Evolutionary conservation across 35 echinoderm and acorn worm species (phyloP), one percentile per base, ranked within the genome.

Genomic region (Acanthaster planci): DNA sequence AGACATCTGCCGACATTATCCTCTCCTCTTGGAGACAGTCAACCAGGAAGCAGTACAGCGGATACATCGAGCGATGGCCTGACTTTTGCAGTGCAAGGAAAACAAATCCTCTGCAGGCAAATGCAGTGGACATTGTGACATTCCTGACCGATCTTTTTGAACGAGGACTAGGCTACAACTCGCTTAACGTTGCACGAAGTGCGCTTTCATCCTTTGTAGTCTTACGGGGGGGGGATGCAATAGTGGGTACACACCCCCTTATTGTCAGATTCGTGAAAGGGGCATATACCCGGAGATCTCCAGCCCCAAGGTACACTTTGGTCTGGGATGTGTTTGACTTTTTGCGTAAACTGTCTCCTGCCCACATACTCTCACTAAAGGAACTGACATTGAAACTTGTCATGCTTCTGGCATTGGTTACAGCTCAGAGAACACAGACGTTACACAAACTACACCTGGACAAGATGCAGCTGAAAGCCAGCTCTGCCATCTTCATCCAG

Each of bases 21-120:
- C 23, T 97, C n/a, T 75, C 81, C 4, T 84, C 94, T 77, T 97
- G 86, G 94, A 21, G 89, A 81, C 8, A 29, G 6, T 92, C 86
- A 16, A 89, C 90, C 37, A 88, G 51, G 36, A 76, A 76, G 26
- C 87, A 89, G 38, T 92, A 97, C 56, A 39, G 67, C 23, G 76
- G 67, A 0, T 88, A 75, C 82, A 81, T 89, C 44, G 88, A 72
- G 30, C 56, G 68, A 58, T 97, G 90, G 94, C 21, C 86, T 55
- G 34, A 60, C 8, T 92, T 97, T 89, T 89, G 82, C 44, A 8
- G 38, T 83, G n/a, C 79, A 44, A 26, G 86, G 77, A n/a, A 85
- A 50, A 86, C 27, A 55, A 72, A 86, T 89, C 26, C n/a, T n/a
- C n/a, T n/a, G n/a, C n/a, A n/a, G n/a, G n/a, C n/a, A n/a, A n/a